Evolutionary conservation across 2,888 invertebrate species (phyloP).

Genomic region (Serripes groenlandicus): DNA sequence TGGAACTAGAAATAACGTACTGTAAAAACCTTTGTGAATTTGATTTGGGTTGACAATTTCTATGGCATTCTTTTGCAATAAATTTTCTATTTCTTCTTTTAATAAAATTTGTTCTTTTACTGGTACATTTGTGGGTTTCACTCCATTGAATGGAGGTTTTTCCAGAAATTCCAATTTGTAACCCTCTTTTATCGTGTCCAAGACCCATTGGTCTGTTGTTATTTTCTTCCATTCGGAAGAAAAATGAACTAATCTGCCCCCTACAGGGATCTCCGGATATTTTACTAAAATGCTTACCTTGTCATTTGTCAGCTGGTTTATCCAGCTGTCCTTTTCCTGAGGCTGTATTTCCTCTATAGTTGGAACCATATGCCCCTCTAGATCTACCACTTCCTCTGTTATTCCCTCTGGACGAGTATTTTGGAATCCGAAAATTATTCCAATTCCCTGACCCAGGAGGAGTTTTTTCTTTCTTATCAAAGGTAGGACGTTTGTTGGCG

Average conservation of each 20-base stretch:
- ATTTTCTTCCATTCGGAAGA: conserved; percentile 23
- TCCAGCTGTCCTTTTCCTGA: background rate
- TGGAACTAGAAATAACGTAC: conserved; percentile 46
- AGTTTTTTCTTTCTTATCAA: too few relatives aligned
- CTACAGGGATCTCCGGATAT: conserved; percentile 43
- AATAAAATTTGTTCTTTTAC: conserved; percentile 5
- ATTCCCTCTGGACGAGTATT: background rate
- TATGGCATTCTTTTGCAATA: conserved; percentile 50
- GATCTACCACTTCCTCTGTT: background rate
- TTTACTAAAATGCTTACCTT: conserved; percentile 26
- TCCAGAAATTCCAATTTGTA: conserved; percentile 40
- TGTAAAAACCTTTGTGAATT: conserved; percentile 53
- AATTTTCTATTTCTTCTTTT: conserved; percentile 35
- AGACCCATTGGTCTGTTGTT: conserved; percentile 22
- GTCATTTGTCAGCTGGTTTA: conserved; percentile 34
- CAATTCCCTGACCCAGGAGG: background rate
- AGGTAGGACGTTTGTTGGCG: too few relatives aligned
- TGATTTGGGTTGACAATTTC: conserved; percentile 32
- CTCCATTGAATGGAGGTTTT: conserved; percentile 13
- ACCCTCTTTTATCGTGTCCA: conserved; percentile 20
- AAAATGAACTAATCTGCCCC: conserved; percentile 27
- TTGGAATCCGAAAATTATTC: conserved; percentile 33
- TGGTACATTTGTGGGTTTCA: conserved; percentile 29
- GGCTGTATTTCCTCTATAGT: conserved; percentile 1
- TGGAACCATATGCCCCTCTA: background rate